phyloP scores from a whole-genome alignment of 2,888 invertebrate species.

The Drosophila mimetica region DNA sequence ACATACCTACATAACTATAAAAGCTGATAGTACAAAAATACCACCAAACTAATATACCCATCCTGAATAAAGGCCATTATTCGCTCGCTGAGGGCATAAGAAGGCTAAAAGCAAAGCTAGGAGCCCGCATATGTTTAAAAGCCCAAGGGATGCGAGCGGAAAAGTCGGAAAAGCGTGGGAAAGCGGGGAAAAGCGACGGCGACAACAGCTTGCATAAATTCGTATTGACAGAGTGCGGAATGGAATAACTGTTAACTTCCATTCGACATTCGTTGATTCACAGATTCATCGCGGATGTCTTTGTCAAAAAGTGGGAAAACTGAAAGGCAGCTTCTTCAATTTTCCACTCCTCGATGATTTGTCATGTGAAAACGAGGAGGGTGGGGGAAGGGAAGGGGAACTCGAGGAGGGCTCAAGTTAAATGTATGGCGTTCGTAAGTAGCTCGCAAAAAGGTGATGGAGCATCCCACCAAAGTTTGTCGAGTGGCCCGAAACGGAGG shows the following conservation, averaged over 20 bases:
- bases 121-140: constrained; percentile 57
- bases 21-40: no score
- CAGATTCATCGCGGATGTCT: constrained; percentile 53
- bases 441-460: constrained; percentile 38
- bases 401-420: constrained; percentile 23
- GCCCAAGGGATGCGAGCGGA: constrained; percentile 2
- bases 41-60: neutral
- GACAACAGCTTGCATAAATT: constrained; percentile 74
- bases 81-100: constrained; percentile 15
- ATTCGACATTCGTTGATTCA: constrained; percentile 33
- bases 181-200: constrained; percentile 28
- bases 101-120: constrained; percentile 24
- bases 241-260: constrained; percentile 66
- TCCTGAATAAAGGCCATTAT: neutral
- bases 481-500: constrained; percentile 7
- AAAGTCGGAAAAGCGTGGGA: neutral
- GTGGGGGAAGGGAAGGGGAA: neutral
- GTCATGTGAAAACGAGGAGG: constrained; percentile 33
- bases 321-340: constrained; percentile 46
- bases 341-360: constrained; percentile 29
- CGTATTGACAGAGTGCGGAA: constrained; percentile 71
- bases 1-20: no score
- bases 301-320: constrained; percentile 59
- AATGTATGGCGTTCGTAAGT: constrained; percentile 34
- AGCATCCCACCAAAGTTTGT: constrained; percentile 37